These are phyloP conservation scores for Pteria penguin DNA, from an alignment of 2,888 invertebrate genomes.

Conservation along the genomic window DNA sequence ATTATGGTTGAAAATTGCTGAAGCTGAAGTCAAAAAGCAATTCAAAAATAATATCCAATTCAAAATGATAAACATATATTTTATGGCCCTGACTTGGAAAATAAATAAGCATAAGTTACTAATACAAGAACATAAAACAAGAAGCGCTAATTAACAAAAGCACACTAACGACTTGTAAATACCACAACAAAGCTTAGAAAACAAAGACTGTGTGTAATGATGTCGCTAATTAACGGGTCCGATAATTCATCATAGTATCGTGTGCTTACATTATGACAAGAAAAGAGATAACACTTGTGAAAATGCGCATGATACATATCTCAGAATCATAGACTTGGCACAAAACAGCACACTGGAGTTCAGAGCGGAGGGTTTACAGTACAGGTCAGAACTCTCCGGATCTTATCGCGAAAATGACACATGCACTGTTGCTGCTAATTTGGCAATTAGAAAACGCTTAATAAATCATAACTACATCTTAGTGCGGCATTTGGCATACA, in stretches of 20 bases:
- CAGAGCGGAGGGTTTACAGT: neutral
- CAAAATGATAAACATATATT: too few species aligned
- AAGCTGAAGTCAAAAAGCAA: too few species aligned
- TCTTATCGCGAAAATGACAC: constrained; percentile 15
- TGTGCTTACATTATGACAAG: constrained; percentile 1
- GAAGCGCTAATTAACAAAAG: too few species aligned
- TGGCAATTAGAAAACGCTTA: constrained; percentile 42
- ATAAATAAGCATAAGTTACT: too few species aligned
- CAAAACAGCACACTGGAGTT: too few species aligned
- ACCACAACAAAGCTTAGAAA: neutral
- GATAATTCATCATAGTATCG: neutral
- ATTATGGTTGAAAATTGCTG: too few species aligned
- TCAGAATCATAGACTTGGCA: neutral
- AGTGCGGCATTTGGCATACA: constrained; percentile 12
- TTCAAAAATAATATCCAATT: too few species aligned
- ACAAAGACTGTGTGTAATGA: neutral
- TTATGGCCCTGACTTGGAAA: too few species aligned
- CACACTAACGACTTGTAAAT: too few species aligned
- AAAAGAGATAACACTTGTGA: constrained; percentile 9
- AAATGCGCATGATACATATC: neutral
- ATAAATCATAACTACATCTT: constrained; percentile 40
- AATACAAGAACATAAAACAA: too few species aligned
- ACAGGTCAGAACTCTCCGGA: neutral
- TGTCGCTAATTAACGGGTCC: neutral
- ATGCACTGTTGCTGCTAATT: constrained; percentile 36